Conservation (phyloP, 1,140 invertebrate species). For the Rhizoglyphus robini region DNA sequence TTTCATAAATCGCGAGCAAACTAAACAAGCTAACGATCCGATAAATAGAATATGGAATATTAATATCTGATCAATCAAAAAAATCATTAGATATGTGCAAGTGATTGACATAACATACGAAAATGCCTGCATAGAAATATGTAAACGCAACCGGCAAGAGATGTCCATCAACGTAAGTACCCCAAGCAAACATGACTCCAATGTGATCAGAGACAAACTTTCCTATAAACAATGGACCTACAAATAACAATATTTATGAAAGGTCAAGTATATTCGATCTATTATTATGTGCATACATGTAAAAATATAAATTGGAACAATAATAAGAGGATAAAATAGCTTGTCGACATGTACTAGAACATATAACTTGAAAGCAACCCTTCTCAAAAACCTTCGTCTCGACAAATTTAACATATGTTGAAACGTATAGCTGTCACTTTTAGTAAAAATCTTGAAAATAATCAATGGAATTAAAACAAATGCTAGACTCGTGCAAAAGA, state of each 20-base stretch:
- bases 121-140: slow-evolving; percentile 63
- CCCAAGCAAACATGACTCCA: slow-evolving; percentile 74
- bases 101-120: slow-evolving; percentile 40
- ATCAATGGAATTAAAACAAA: slow-evolving; percentile 50
- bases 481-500: background rate
- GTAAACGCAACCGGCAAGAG: slow-evolving; percentile 65
- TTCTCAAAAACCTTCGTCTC: slow-evolving; percentile 27
- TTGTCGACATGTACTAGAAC: slow-evolving; percentile 53
- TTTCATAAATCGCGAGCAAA: slow-evolving; percentile 41
- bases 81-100: background rate
- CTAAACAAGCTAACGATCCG: slow-evolving; percentile 47
- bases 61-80: slow-evolving; percentile 38
- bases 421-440: slow-evolving; percentile 33
- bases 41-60: slow-evolving; percentile 55
- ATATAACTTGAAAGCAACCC: slow-evolving; percentile 45
- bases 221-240: slow-evolving; percentile 70
- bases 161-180: slow-evolving; percentile 56
- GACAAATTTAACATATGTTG: slow-evolving; percentile 39
- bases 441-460: slow-evolving; percentile 42
- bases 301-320: slow-evolving; percentile 53
- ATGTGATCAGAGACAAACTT: slow-evolving; percentile 62
- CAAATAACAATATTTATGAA: no score
- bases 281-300: no score
- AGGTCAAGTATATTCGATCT: no score
- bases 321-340: slow-evolving; percentile 55